Evolutionary conservation across 2,888 invertebrate genomes (phyloP), one percentile per base, ranked within the genome.

Genomic region (Sussaba pulchella): DNA sequence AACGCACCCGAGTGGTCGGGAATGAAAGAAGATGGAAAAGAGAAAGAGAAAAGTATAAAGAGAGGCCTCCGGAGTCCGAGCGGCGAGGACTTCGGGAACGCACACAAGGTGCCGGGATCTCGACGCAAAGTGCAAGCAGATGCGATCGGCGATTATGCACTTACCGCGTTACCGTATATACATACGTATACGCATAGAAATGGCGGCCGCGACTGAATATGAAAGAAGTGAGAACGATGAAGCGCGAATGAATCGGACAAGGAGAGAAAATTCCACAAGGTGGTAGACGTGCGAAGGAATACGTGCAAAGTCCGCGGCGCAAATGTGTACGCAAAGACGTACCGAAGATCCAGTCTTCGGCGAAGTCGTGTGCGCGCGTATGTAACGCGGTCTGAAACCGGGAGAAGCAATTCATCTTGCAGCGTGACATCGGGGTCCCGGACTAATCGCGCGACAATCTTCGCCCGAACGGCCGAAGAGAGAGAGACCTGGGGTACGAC

Each of bases 361-460:
- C 69, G 74, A 43, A 47, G 41, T 41, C 71, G 67, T 74, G 74
- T 79, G 81, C 61, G 64, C 67, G 41, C 41, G 76, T 67, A 70
- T 71, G 72, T 61, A 73, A 82, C 85, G 85, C 85, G 86, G 87
- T 84, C 86, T 86, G 72, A 83, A 54, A 82, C 85, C 88, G 86
- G 89, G 88, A 89, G 88, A 57, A 88, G 91, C 90, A 89, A 92
- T 92, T 91, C 89, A 91, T 92, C 92, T 92, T 92, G 87, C 86
- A 69, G 78, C 87, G 91, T 91, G 91, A 91, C 92, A 91, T 89
- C 88, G 87, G 88, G 89, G 87, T 88, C 88, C 78, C 83, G 89
- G 89, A 89, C 92, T 92, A 92, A 92, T 92, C 92, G 92, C 88
- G 91, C 91, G 92, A 92, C 92, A 92, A 92, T 92, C 92, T 92